Evolutionary conservation across 1,140 invertebrate species (phyloP).

Genomic region (Palaemon carinicauda): DNA sequence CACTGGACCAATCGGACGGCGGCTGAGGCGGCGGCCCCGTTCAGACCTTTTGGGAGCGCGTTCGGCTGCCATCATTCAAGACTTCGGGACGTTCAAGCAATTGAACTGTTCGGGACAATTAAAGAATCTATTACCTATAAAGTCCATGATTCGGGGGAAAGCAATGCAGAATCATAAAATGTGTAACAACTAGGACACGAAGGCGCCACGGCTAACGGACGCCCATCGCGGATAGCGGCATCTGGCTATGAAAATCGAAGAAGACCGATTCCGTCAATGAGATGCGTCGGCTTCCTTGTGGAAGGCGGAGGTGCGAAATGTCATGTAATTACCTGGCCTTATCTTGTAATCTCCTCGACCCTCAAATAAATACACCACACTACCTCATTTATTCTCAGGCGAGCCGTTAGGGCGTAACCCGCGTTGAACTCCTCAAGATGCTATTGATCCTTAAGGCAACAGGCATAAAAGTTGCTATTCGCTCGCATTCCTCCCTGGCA

Average conservation of each 20-base stretch:
- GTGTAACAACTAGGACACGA: no score
- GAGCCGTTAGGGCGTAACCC: background rate
- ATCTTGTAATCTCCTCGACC: constrained; percentile 26
- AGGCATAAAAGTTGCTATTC: background rate
- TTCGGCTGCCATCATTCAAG: no score
- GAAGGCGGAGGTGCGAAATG: constrained; percentile 30
- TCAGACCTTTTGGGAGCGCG: no score
- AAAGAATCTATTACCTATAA: no score
- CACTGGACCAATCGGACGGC: background rate
- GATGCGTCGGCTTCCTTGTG: constrained; percentile 17
- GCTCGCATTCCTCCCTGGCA: background rate
- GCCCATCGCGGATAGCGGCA: background rate
- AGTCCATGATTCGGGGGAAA: background rate
- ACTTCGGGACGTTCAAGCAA: no score
- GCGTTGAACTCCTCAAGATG: no score
- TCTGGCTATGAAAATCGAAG: background rate
- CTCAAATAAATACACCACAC: constrained; percentile 38
- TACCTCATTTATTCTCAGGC: constrained; percentile 12
- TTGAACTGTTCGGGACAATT: no score
- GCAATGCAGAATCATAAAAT: background rate
- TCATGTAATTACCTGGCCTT: constrained; percentile 33
- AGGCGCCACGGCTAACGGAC: no score
- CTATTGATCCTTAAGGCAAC: background rate
- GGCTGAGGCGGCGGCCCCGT: background rate
- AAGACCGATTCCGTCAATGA: background rate